Percentiles rank a stretch among this genome's conserved stretches.
Conservation (phyloP, 2,888 invertebrate species). For the Hypomecis atomaria region DNA sequence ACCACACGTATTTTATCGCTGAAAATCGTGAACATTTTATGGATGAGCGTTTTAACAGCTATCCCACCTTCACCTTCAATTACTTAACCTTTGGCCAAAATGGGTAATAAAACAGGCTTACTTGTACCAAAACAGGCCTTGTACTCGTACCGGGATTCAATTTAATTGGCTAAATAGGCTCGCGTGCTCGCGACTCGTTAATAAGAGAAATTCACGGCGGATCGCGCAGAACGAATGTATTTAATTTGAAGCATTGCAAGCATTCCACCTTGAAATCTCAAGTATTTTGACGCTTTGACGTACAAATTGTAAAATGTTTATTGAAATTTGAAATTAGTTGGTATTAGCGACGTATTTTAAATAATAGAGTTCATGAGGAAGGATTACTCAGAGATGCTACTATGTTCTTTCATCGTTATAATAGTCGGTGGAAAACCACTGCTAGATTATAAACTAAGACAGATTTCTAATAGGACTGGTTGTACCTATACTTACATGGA, state of each 20-base stretch:
- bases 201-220: slow-evolving; percentile 7
- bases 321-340: neutral
- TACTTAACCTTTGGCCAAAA: neutral
- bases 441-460: no score
- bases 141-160: neutral
- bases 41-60: no score
- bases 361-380: neutral
- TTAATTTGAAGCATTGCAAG: neutral
- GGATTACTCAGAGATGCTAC: no score
- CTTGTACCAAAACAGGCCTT: neutral
- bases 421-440: no score
- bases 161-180: slow-evolving; percentile 5
- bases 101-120: neutral
- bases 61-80: slow-evolving; percentile 9
- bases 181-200: slow-evolving; percentile 10
- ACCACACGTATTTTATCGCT: no score
- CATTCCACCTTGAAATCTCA: neutral
- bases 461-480: no score
- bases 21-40: no score
- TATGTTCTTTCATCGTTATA: no score
- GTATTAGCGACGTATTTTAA: neutral
- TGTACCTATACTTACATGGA: no score
- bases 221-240: neutral
- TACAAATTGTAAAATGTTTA: neutral
- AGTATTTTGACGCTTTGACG: neutral